These are phyloP conservation scores for Dryoscopus gambensis DNA, from an alignment of 2,113 vertebrate species.

Conservation along the genomic window DNA sequence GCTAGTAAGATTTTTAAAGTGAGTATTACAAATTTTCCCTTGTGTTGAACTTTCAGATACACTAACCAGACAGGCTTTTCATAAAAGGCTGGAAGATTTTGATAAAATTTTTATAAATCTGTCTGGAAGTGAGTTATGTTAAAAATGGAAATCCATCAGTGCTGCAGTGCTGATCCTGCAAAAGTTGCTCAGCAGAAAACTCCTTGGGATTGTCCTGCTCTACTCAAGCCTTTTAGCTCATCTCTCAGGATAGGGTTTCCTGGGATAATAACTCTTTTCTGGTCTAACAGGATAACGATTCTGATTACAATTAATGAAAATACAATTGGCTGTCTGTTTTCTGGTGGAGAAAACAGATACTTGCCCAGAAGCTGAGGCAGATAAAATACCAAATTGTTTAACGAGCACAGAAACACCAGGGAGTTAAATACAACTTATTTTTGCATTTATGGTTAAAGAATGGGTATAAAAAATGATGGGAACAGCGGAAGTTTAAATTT, in stretches of 20 bases:
- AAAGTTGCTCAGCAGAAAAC: not conserved
- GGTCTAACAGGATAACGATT: not conserved
- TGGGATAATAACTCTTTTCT: not conserved
- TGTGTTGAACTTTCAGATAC: not conserved
- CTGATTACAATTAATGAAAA: not conserved
- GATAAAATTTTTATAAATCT: not conserved
- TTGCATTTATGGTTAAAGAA: not conserved
- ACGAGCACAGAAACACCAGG: not conserved
- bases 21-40: not conserved
- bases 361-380: not conserved
- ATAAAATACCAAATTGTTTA: not conserved
- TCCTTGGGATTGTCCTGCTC: not conserved
- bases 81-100: not conserved
- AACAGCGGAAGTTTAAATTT: too few species aligned
- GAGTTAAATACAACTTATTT: not conserved
- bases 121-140: not conserved
- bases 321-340: not conserved
- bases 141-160: not conserved
- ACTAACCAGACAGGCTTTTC: not conserved
- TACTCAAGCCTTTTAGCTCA: not conserved
- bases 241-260: not conserved
- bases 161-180: not conserved
- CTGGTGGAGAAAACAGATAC: not conserved
- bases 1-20: not conserved
- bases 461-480: not conserved